These are phyloP conservation scores for Xylophagus ater DNA, from an alignment of 2,888 invertebrate genomes.

Conservation along the genomic window DNA sequence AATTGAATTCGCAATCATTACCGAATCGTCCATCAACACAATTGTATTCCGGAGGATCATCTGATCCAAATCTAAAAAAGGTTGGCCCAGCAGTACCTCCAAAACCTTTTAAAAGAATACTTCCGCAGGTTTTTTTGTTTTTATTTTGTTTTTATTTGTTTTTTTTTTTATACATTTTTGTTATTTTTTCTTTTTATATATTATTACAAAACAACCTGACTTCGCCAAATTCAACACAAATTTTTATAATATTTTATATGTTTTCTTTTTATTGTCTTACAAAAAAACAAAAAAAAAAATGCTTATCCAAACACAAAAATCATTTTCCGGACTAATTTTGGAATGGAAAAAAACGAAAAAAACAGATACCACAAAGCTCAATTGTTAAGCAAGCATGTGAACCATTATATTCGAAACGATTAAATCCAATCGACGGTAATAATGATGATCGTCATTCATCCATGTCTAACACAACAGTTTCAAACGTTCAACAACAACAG, in stretches of 20 bases:
- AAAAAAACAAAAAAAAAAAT: too few relatives aligned
- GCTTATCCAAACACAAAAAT: too few relatives aligned
- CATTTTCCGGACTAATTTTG: background rate
- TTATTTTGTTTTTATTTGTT: conserved; percentile 1
- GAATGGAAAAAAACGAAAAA: background rate
- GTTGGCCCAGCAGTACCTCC: conserved; percentile 71
- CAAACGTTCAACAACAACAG: conserved; percentile 21
- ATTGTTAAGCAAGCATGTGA: conserved; percentile 56
- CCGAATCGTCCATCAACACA: conserved; percentile 15
- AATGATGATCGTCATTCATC: too few relatives aligned
- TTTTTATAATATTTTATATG: background rate
- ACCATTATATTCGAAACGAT: conserved; percentile 62
- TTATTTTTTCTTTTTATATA: background rate
- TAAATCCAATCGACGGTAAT: too few relatives aligned
- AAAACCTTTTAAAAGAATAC: conserved; percentile 56
- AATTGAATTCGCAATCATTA: conserved; percentile 43
- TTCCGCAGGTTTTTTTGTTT: conserved; percentile 39
- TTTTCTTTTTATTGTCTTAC: too few relatives aligned
- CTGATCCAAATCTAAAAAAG: conserved; percentile 43
- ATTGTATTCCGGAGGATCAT: conserved; percentile 21
- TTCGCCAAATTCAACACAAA: background rate
- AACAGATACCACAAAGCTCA: conserved; percentile 67
- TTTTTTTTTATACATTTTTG: conserved; percentile 5
- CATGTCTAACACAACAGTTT: conserved; percentile 37
- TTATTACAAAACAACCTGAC: background rate